These are phyloP conservation scores for Neosalanx taihuensis DNA, from an alignment of 2,797 vertebrate genomes.

Conservation along the genomic window DNA sequence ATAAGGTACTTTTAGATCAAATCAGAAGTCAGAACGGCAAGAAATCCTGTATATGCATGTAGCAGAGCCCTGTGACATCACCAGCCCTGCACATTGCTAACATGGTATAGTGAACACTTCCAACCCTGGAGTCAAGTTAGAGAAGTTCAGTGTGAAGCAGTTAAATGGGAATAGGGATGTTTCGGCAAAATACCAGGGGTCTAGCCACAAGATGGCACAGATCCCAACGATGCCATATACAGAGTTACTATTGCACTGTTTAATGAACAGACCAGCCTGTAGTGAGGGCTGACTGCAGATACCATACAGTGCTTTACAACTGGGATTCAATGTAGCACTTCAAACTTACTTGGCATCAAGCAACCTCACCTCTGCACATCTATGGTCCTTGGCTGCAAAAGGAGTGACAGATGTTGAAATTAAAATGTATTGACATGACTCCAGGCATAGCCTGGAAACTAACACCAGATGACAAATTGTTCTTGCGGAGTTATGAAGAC, in stretches of 20 bases:
- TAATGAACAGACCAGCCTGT: constrained; percentile 73
- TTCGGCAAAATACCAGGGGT: constrained; percentile 69
- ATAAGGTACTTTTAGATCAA: too few relatives aligned
- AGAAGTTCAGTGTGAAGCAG: neutral
- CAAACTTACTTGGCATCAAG: neutral
- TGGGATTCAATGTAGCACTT: neutral
- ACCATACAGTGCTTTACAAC: constrained; percentile 61
- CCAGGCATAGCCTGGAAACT: too few relatives aligned
- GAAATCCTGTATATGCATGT: too few relatives aligned
- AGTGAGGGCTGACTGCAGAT: constrained; percentile 72
- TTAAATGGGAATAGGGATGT: constrained; percentile 17
- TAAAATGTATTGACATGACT: constrained; percentile 67
- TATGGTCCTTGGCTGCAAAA: neutral
- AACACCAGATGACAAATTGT: too few relatives aligned
- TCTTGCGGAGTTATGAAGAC: too few relatives aligned
- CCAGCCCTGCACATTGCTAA: too few relatives aligned
- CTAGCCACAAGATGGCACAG: constrained; percentile 50
- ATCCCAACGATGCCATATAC: constrained; percentile 72
- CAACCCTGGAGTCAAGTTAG: too few relatives aligned
- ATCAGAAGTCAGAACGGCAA: too few relatives aligned
- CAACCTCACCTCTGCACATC: neutral
- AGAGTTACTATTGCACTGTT: constrained; percentile 71
- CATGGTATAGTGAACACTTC: too few relatives aligned
- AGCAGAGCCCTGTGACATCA: too few relatives aligned
- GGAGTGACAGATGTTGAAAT: neutral